Base-by-base conservation (phyloP, 2,888 invertebrate species). In the Polydrusus cervinus region DNA sequence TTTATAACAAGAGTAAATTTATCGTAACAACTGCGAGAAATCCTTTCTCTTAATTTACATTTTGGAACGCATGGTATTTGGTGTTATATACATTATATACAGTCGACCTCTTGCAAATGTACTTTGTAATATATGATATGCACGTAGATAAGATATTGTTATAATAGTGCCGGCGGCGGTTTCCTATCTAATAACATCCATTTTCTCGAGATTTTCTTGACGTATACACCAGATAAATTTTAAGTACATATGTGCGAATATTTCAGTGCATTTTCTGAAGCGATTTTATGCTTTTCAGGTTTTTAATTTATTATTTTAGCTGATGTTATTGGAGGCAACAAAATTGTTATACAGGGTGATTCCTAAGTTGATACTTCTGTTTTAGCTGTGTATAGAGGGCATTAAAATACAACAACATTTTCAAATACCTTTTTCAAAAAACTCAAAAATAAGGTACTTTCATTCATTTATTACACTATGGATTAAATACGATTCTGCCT, bases 111-210 rank as follows among this genome's bases (percentile, higher is more conserved):
- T 25, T 53, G 30, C 53, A 53, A 53, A 53, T 53, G 53, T 25
- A 53, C 53, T 53, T 25, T n/a, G 13, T 25, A 25, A 53, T 53
- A 53, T 53, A 53, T 53, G 53, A 13, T n/a, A 53, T 30, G 11
- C 53, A 53, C 53, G 53, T 53, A 53, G 53, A 53, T 53, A 53
- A 53, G 53, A 53, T 53, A 53, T 53, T 53, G 53, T 25, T 25
- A 25, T 25, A 53, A 53, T 53, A 60, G 38, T 57, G 40, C 7
- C 18, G 18, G 20, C 18, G 18, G 20, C 25, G 62, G 45, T 45
- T 45, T 62, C 13, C 45, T 43, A 40, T 43, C 20, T 40, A 38
- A 60, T 62, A 43, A 10, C 20, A 43, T 40, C 3, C 13, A 62
- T 43, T 62, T 62, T 62, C 62, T 45, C 10, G 20, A 18, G 45